Percentiles rank a stretch among this genome's conserved stretches.
These are phyloP conservation scores for Dermatophagoides farinae DNA, from an alignment of 1,140 invertebrate genomes.

Conservation along the genomic window DNA sequence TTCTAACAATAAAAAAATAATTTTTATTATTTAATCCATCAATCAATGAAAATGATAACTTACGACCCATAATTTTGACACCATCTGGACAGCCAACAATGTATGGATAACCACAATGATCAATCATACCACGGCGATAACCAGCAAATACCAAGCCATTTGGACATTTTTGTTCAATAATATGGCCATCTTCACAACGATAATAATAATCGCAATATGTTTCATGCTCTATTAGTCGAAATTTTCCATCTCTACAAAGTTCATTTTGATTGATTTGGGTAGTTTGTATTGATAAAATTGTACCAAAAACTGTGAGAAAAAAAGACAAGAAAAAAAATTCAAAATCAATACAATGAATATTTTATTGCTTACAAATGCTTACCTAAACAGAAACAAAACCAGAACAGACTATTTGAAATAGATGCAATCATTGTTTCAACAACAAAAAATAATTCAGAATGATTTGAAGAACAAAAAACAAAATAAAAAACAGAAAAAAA, in stretches of 20 bases:
- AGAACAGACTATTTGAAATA: no score
- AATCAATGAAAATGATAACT: constrained; percentile 9
- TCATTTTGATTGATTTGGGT: not conserved
- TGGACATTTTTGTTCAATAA: constrained; percentile 36
- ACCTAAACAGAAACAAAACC: no score
- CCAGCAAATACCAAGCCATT: constrained; percentile 73
- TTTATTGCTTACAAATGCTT: no score
- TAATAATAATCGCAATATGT: constrained; percentile 23
- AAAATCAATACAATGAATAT: no score
- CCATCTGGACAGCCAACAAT: constrained; percentile 20
- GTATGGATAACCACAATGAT: constrained; percentile 21
- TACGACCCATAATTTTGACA: constrained; percentile 13
- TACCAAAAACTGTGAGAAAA: no score
- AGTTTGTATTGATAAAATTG: no score
- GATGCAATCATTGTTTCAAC: no score
- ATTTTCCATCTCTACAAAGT: constrained; percentile 11
- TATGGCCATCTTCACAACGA: constrained; percentile 38
- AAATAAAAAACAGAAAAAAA: no score
- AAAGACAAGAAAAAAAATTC: no score
- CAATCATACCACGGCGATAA: constrained; percentile 34
- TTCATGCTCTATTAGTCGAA: constrained; percentile 19
- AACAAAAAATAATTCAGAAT: no score
- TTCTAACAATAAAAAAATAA: constrained; percentile 32
- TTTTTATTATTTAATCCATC: not conserved
- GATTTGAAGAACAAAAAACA: no score